phyloP scores from a whole-genome alignment of 92 coral and sea anemone genomes.

The Umimayanthus kanabou region DNA sequence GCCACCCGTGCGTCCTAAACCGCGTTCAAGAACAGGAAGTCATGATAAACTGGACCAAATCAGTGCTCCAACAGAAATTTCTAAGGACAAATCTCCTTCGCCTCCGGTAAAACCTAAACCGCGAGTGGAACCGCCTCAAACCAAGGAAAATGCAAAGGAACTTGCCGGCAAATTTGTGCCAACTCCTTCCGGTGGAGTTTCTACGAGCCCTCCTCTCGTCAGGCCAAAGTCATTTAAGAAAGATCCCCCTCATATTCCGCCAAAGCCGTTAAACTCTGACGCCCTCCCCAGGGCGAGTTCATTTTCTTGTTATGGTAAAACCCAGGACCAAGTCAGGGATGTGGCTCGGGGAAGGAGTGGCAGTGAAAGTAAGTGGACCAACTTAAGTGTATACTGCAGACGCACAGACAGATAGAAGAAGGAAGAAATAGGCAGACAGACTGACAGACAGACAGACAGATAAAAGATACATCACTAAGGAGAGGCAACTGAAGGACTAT shows the following conservation, averaged over 20 bases:
- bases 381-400: background rate
- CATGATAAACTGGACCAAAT: slow-evolving; percentile 31
- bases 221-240: slow-evolving; percentile 86
- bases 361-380: slow-evolving; percentile 36
- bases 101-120: slow-evolving; percentile 32
- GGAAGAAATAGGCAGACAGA: no score
- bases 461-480: background rate
- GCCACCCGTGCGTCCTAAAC: slow-evolving; percentile 39
- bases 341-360: slow-evolving; percentile 17
- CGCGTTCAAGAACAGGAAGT: slow-evolving; percentile 41
- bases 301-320: background rate
- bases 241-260: slow-evolving; percentile 72
- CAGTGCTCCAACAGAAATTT: background rate
- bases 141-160: background rate
- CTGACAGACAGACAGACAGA: no score
- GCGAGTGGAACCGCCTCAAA: background rate
- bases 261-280: slow-evolving; percentile 62
- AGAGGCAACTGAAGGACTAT: background rate
- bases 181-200: background rate
- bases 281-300: slow-evolving; percentile 24
- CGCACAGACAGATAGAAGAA: background rate
- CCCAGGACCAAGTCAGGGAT: background rate
- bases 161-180: slow-evolving; percentile 6
- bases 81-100: slow-evolving; percentile 4
- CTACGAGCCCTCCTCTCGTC: slow-evolving; percentile 69